These are phyloP conservation scores for Lagopus leucura DNA, from an alignment of 2,113 vertebrate genomes.

Conservation along the genomic window DNA sequence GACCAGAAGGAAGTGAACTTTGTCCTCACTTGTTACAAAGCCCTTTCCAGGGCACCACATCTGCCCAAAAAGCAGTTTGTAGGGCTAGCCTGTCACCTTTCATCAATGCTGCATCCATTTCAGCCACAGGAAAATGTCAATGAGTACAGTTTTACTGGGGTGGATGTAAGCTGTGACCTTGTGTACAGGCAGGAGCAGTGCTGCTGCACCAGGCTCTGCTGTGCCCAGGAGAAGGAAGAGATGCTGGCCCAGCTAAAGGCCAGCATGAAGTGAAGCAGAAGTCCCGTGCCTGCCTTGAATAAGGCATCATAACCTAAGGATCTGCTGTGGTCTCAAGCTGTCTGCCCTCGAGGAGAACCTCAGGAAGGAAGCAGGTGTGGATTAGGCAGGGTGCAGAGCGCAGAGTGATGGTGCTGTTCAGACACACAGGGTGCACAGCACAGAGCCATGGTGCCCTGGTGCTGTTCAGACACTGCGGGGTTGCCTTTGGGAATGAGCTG, in stretches of 20 bases:
- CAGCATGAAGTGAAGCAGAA: conserved; percentile 84
- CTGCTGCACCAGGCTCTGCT: neutral
- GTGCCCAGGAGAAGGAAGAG: conserved; percentile 84
- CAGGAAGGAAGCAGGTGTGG: conserved; percentile 64
- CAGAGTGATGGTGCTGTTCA: too few relatives aligned
- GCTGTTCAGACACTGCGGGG: neutral
- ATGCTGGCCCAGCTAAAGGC: conserved; percentile 84
- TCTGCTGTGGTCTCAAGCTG: conserved; percentile 82
- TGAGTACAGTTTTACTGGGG: neutral
- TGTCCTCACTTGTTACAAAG: neutral
- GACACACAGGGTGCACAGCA: neutral
- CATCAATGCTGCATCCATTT: neutral
- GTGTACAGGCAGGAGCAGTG: neutral
- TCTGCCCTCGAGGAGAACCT: conserved; percentile 76
- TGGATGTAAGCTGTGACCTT: neutral
- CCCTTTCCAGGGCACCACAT: neutral
- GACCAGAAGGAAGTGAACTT: neutral
- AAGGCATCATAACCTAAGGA: conserved; percentile 83
- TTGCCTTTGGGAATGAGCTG: neutral
- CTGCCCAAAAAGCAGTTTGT: neutral
- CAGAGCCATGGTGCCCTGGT: neutral
- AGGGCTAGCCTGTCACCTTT: neutral
- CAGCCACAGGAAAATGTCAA: neutral
- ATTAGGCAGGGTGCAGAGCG: neutral
- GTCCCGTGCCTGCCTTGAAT: conserved; percentile 82